These are phyloP conservation scores for Crepidodera aurea DNA, from an alignment of 2,888 invertebrate species.

Conservation along the genomic window DNA sequence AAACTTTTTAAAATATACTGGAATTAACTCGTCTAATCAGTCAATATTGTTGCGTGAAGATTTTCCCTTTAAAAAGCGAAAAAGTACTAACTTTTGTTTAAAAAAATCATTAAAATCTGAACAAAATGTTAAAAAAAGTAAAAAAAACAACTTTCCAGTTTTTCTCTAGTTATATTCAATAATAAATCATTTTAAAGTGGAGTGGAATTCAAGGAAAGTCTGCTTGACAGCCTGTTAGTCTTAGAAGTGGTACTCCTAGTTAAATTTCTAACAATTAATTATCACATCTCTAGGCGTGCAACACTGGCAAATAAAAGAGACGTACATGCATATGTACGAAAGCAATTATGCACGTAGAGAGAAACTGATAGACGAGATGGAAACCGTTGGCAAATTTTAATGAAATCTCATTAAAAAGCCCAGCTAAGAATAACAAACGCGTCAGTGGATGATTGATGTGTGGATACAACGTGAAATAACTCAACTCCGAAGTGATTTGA, in stretches of 20 bases:
- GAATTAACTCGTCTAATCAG: no score
- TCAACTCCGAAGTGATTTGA: slow-evolving; percentile 34
- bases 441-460: slow-evolving; percentile 45
- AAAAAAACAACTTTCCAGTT: no score
- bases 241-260: slow-evolving; percentile 16
- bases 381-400: slow-evolving; percentile 49
- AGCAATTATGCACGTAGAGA: slow-evolving; percentile 33
- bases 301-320: slow-evolving; percentile 23
- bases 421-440: slow-evolving; percentile 44
- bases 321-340: slow-evolving; percentile 16
- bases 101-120: no score
- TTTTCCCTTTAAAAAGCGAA: no score
- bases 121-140: no score
- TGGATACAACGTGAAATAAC: slow-evolving; percentile 35
- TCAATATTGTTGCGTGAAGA: no score
- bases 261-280: slow-evolving; percentile 33
- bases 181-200: no score
- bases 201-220: background rate
- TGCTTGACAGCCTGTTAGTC: background rate
- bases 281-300: slow-evolving; percentile 31
- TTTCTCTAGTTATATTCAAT: no score
- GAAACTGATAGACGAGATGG: slow-evolving; percentile 49
- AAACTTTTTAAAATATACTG: no score
- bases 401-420: slow-evolving; percentile 50
- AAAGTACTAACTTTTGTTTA: no score